Conservation (phyloP, 2,888 invertebrate species). For the Andrena flavipes region DNA sequence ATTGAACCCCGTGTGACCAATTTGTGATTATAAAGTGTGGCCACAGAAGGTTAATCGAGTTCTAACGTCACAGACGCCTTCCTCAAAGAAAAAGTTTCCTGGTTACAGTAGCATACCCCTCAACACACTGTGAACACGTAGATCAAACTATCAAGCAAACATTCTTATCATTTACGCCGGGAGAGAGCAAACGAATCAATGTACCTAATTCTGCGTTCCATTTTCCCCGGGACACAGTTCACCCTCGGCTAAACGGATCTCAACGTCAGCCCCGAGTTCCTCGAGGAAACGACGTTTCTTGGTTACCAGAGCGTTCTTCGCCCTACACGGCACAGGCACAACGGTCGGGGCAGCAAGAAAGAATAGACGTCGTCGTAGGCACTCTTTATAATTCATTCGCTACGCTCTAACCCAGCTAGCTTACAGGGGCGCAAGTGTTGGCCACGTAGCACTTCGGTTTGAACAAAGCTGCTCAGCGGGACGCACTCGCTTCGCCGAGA, state of each 20-base stretch:
- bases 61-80: neutral
- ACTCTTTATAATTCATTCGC: conserved; percentile 60
- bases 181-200: neutral
- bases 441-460: conserved; percentile 42
- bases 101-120: too few relatives aligned
- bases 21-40: too few relatives aligned
- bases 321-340: neutral
- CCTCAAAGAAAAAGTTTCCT: neutral
- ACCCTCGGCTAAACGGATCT: neutral
- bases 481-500: conserved; percentile 51
- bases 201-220: neutral
- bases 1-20: too few relatives aligned
- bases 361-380: conserved; percentile 46
- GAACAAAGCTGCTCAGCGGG: conserved; percentile 57
- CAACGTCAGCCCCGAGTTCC: neutral
- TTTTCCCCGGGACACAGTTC: neutral
- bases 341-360: conserved; percentile 21
- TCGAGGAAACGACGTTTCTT: conserved; percentile 1
- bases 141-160: too few relatives aligned
- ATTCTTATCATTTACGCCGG: too few relatives aligned
- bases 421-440: conserved; percentile 31
- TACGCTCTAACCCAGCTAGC: conserved; percentile 57
- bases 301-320: neutral
- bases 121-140: too few relatives aligned
- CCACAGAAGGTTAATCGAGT: neutral